Evolutionary conservation across 1,140 invertebrate genomes (phyloP), one percentile per base, ranked within the genome.

Genomic region (Heterodera schachtii): DNA sequence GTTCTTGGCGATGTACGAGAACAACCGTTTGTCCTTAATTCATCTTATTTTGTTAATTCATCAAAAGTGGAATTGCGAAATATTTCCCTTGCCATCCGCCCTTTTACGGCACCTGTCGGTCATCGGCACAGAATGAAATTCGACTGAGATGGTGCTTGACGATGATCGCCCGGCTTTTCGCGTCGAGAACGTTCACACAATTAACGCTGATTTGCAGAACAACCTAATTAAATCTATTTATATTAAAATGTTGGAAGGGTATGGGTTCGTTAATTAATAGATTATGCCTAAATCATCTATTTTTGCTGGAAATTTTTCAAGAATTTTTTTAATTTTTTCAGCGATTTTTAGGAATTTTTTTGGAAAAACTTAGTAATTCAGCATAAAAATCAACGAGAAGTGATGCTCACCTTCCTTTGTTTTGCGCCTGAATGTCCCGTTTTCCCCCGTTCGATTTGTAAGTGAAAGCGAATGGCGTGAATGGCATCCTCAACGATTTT

Each of bases 101-200:
- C 1, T 16, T 16, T 86, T 87, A 75, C 86, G 81, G 79, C 87
- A 88, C 86, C 79, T 88, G 83, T 82, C 87, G 87, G 74, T 88
- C 87, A 57, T 88, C 87, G 21, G 87, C 86, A 83, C 83, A 87
- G 76, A 89, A 88, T 44, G 87, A 89, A 44, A 88, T 88, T 64
- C 82, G 79, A 64, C 83, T 69, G 6, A 88, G 70, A 21, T 85
- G 86, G 81, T 86, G 84, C 44, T 70, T 75, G 60, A 80, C 78
- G 13, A 87, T 79, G n/a, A 87, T 75, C 43, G 67, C 75, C 66
- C 84, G 84, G 7, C 82, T 82, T 71, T 88, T 88, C 44, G 41
- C 47, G 73, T 88, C 87, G 11, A 84, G 41, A 7, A 88, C 75
- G 13, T 67, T 84, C 5, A 88, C 82, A 47, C 78, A 81, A 52